Evolutionary conservation across 2,797 vertebrate species (phyloP).

Genomic region (Diplodus puntazzo): DNA sequence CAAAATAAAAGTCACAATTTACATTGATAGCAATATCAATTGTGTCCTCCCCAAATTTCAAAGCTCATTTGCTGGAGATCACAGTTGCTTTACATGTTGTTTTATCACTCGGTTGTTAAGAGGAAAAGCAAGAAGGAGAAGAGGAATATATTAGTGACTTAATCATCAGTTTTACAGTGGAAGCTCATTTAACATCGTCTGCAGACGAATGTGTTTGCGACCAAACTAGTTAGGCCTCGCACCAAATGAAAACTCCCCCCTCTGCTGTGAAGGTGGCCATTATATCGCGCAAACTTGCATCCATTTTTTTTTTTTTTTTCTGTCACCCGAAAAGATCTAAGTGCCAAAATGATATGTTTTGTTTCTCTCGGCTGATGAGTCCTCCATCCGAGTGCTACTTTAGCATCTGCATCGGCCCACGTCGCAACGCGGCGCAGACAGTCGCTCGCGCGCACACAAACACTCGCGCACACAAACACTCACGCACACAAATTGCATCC

Average conservation of each 20-base stretch:
- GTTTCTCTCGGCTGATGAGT: slow-evolving; percentile 60
- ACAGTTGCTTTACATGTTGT: slow-evolving; percentile 43
- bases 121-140: slow-evolving; percentile 23
- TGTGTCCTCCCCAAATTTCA: slow-evolving; percentile 57
- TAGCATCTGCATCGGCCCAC: slow-evolving; percentile 67
- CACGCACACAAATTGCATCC: slow-evolving; percentile 71
- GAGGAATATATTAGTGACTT: slow-evolving; percentile 26
- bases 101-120: slow-evolving; percentile 60
- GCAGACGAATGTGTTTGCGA: slow-evolving; percentile 42
- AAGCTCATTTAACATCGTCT: slow-evolving; percentile 35
- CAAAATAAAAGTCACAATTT: slow-evolving; percentile 68
- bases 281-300: slow-evolving; percentile 56
- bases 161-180: slow-evolving; percentile 47
- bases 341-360: slow-evolving; percentile 66
- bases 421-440: slow-evolving; percentile 38
- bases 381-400: slow-evolving; percentile 61
- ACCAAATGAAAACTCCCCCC: slow-evolving; percentile 38
- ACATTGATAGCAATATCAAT: slow-evolving; percentile 67
- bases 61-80: slow-evolving; percentile 66
- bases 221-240: slow-evolving; percentile 28
- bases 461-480: slow-evolving; percentile 53
- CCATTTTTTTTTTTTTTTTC: not conserved
- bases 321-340: slow-evolving; percentile 36
- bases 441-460: slow-evolving; percentile 26
- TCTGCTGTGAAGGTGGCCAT: slow-evolving; percentile 52